Conservation (phyloP, 2,888 invertebrate species). For the Macaria notata region DNA sequence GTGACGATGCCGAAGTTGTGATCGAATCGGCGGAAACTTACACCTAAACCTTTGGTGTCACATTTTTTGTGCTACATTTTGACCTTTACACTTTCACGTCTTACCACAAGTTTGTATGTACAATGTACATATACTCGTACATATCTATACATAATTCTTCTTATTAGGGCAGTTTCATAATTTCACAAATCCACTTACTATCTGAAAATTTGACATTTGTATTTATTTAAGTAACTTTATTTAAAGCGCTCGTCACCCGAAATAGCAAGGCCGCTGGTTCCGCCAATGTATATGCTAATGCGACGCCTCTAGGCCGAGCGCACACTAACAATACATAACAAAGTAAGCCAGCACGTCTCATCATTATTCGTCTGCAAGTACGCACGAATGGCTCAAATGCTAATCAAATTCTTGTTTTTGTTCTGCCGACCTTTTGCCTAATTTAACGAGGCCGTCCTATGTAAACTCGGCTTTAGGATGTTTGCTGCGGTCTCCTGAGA, state of each 20-base stretch:
- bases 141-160: no score
- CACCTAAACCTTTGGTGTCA: slow-evolving; percentile 3
- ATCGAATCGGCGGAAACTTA: slow-evolving; percentile 25
- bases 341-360: slow-evolving; percentile 29
- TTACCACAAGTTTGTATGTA: background rate
- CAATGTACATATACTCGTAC: background rate
- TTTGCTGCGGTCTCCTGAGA: slow-evolving; percentile 41
- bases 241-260: no score
- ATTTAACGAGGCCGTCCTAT: slow-evolving; percentile 49
- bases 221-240: no score
- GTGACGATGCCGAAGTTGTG: slow-evolving; percentile 28
- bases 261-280: background rate
- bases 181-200: no score
- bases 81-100: slow-evolving; percentile 12
- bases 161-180: no score
- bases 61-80: slow-evolving; percentile 13
- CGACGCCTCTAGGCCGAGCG: background rate
- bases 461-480: slow-evolving; percentile 46
- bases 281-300: slow-evolving; percentile 6
- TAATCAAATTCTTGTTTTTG: slow-evolving; percentile 56
- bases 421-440: slow-evolving; percentile 46
- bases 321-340: slow-evolving; percentile 10
- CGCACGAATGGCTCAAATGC: slow-evolving; percentile 44
- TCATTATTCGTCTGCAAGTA: slow-evolving; percentile 42
- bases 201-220: no score